Base-by-base conservation (phyloP, 1,140 invertebrate genomes). In the Oryctes rhinoceros region DNA sequence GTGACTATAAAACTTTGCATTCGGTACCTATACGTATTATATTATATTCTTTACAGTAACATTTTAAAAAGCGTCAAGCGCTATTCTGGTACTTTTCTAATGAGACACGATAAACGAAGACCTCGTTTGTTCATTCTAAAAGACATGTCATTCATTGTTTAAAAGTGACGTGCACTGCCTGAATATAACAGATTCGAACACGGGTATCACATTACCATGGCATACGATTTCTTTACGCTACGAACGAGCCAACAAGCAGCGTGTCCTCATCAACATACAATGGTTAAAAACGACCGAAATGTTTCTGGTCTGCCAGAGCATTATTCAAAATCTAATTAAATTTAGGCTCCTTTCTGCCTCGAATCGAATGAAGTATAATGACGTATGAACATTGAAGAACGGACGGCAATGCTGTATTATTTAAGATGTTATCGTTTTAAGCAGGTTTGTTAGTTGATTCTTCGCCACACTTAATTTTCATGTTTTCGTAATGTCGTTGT, bases 261-360 rank as follows among this genome's bases (percentile, higher is more conserved):
- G 53, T 59, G 53, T 18, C 18, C 53, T 59, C 53, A 59, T 59
- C 53, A 59, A 15, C 53, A 59, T 59, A 59, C 53, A 59, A 59
- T 59, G 53, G n/a, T 15, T 15, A 59, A 7, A 18, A 6, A 59
- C 6, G 18, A n/a, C 53, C 53, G 13, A 59, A 15, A 59, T 59
- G 7, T 18, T 59, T 10, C 15, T 59, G 13, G 53, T 59, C 53
- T n/a, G 53, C 53, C 13, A 6, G 53, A 59, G n/a, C 53, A 59
- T 59, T 18, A 59, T 59, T 59, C 53, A 59, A 59, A 59, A 59
- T 59, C 53, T 18, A 59, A 59, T 59, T 59, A 59, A 59, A 18
- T 18, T 59, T 18, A 15, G 13, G 15, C n/a, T 18, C 3, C 18
- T 18, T 18, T 59, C 3, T 18, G 18, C 18, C 18, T n/a, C n/a